Base-by-base conservation (phyloP, 2,797 vertebrate species). In the Zenarchopterus dispar region DNA sequence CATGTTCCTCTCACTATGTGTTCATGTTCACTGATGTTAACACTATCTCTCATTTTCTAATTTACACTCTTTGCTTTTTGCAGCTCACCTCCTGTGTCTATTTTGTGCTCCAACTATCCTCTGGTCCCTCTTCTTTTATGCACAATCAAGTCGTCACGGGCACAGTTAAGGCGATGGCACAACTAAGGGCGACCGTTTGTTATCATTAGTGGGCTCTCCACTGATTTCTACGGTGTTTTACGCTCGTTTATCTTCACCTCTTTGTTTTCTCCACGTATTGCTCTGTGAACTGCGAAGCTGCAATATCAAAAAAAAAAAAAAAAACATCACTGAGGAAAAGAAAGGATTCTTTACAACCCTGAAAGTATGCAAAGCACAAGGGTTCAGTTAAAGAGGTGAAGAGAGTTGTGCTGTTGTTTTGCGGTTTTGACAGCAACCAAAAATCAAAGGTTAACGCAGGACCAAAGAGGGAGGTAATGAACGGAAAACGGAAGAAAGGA, bases 301-400 rank as follows among this genome's bases (percentile, higher is more conserved):
- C 63, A 80, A 58, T 85, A 88, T 89, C 80, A 82, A 89, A 91
- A 89, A 91, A n/a, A n/a, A n/a, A n/a, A n/a, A n/a, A n/a, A n/a
- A n/a, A 77, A 57, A 16, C 28, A 22, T 75, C 45, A 11, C 62
- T 26, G 61, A 78, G 33, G 62, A 64, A 19, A 19, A 45, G 5
- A 19, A 18, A 19, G 8, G 2, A 9, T 42, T 15, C 17, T 28
- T 13, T 39, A 71, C 26, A 66, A 75, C 9, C 48, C 51, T 17
- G n/a, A 68, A 77, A 48, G n/a, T 65, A 49, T 61, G 54, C 23
- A 0, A 44, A 39, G 36, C 36, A 39, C 36, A 16, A 15, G 36
- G 36, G 36, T 43, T 21, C 47, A 23, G 56, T 63, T 63, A 55
- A 28, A 59, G 56, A 51, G 62, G 31, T 18, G 1, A 23, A 56